Conservation (phyloP, 2,888 invertebrate genomes). For the Cacoxenus indagator region DNA sequence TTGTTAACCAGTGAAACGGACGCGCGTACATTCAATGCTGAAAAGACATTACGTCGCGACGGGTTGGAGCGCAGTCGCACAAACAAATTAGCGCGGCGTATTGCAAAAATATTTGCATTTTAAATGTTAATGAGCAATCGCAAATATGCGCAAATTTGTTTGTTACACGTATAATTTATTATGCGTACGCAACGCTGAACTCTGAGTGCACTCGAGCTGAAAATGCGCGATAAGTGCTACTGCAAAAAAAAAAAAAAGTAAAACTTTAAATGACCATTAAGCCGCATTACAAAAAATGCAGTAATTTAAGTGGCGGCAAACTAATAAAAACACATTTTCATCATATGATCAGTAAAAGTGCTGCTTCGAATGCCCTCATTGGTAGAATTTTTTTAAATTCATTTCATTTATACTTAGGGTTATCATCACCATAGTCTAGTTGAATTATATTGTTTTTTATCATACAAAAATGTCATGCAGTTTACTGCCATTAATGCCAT, state of each 20-base stretch:
- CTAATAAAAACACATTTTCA: too few relatives aligned
- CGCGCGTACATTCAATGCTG: not conserved
- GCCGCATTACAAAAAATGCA: not conserved
- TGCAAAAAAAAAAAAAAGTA: not conserved
- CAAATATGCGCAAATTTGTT: not conserved
- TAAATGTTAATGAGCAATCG: slow-evolving; percentile 14
- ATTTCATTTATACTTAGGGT: too few relatives aligned
- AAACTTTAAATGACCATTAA: not conserved
- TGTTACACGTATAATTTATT: slow-evolving; percentile 9
- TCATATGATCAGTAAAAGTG: too few relatives aligned
- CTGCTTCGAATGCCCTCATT: too few relatives aligned
- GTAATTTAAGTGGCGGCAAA: not conserved
- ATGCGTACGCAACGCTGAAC: slow-evolving; percentile 12
- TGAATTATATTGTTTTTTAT: too few relatives aligned
- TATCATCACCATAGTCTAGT: too few relatives aligned
- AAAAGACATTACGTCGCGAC: not conserved
- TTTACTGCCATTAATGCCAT: too few relatives aligned
- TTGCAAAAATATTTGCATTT: slow-evolving; percentile 9
- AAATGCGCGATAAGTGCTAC: slow-evolving; percentile 11
- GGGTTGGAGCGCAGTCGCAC: not conserved
- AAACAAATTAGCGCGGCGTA: not conserved
- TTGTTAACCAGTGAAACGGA: not conserved
- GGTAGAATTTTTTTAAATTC: too few relatives aligned
- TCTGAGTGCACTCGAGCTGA: slow-evolving; percentile 11
- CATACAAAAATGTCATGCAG: too few relatives aligned